These are phyloP conservation scores for Parambassis ranga DNA, from an alignment of 2,797 vertebrate genomes.

Conservation along the genomic window DNA sequence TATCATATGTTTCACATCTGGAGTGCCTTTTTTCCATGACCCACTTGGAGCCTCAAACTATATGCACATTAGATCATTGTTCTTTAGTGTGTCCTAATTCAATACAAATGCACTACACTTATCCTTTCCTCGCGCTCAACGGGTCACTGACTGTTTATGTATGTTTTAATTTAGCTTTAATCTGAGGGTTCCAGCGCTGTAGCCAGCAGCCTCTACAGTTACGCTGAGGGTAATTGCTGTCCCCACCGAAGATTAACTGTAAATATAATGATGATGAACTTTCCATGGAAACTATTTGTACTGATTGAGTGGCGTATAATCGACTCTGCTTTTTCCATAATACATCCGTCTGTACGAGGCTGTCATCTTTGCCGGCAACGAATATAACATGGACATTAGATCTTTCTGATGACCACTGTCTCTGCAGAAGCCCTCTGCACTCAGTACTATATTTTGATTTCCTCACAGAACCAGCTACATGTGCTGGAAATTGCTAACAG, in stretches of 20 bases:
- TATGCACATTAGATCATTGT: constrained; percentile 53
- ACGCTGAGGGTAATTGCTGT: constrained; percentile 37
- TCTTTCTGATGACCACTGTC: constrained; percentile 12
- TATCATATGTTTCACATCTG: constrained; percentile 44
- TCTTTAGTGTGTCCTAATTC: constrained; percentile 57
- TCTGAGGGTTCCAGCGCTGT: constrained; percentile 18
- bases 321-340: constrained; percentile 30
- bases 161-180: constrained; percentile 51
- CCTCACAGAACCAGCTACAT: not conserved
- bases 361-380: constrained; percentile 6
- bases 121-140: constrained; percentile 15
- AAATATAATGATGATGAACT: constrained; percentile 67
- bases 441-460: constrained; percentile 4
- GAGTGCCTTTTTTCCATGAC: constrained; percentile 34
- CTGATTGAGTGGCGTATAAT: constrained; percentile 42
- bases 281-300: constrained; percentile 60
- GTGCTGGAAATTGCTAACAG: not conserved
- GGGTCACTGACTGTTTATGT: constrained; percentile 52
- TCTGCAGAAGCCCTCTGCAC: constrained; percentile 1
- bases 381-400: constrained; percentile 11
- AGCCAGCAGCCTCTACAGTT: constrained; percentile 42
- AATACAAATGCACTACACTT: constrained; percentile 52
- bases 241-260: constrained; percentile 51
- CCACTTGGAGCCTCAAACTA: constrained; percentile 44
- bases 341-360: not conserved